These are phyloP conservation scores for Austrofundulus limnaeus DNA, from an alignment of 2,113 vertebrate species.

Conservation along the genomic window DNA sequence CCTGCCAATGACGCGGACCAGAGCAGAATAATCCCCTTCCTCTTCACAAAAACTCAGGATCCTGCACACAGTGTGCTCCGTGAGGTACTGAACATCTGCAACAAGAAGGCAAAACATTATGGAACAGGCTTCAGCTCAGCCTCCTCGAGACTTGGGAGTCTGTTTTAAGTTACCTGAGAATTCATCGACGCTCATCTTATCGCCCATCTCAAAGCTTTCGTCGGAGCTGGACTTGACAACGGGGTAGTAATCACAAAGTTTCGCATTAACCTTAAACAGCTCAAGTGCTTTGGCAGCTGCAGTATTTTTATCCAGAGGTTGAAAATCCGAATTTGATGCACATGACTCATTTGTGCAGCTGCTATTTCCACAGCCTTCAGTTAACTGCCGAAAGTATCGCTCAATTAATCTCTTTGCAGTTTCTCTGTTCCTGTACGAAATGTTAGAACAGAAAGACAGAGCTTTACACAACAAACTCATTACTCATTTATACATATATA, in stretches of 20 bases:
- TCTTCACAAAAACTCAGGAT: slow-evolving; percentile 90
- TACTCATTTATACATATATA: no score
- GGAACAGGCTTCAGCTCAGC: neutral
- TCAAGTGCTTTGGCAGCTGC: slow-evolving; percentile 97
- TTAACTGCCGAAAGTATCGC: slow-evolving; percentile 99
- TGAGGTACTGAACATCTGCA: slow-evolving; percentile 91
- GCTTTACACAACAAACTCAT: slow-evolving; percentile 50
- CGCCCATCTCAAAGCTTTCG: slow-evolving; percentile 80
- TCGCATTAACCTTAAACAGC: slow-evolving; percentile 97
- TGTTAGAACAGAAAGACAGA: slow-evolving; percentile 81
- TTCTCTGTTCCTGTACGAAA: slow-evolving; percentile 96
- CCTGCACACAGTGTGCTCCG: slow-evolving; percentile 89
- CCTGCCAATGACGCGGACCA: slow-evolving; percentile 90
- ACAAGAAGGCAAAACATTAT: slow-evolving; percentile 3
- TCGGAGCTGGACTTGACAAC: slow-evolving; percentile 87
- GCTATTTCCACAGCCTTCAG: slow-evolving; percentile 99
- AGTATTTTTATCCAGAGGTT: slow-evolving; percentile 95
- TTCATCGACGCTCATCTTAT: slow-evolving; percentile 87
- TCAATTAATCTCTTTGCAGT: slow-evolving; percentile 99
- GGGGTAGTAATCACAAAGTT: slow-evolving; percentile 96
- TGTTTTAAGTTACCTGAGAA: slow-evolving; percentile 86
- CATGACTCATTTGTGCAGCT: slow-evolving; percentile 98
- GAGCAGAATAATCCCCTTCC: slow-evolving; percentile 88
- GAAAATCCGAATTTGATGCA: slow-evolving; percentile 92
- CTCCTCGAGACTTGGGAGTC: neutral